These are phyloP conservation scores for Ricordea florida DNA, from an alignment of 92 coral and sea anemone species.

Conservation along the genomic window DNA sequence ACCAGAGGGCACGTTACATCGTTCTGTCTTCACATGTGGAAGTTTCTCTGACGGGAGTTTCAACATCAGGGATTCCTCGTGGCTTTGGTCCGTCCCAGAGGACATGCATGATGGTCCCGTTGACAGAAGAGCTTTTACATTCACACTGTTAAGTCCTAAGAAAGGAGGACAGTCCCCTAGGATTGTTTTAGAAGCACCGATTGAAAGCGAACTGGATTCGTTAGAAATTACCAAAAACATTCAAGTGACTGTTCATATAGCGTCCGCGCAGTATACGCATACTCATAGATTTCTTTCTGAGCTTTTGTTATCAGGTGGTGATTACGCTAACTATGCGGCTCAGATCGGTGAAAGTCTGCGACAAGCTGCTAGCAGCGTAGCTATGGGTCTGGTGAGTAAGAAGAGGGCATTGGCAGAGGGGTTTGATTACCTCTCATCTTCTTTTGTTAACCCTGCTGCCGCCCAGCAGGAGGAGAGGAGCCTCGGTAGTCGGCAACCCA, in stretches of 20 bases:
- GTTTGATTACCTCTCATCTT: constrained; percentile 87
- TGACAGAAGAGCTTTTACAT: constrained; percentile 83
- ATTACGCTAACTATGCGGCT: constrained; percentile 88
- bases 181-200: constrained; percentile 41
- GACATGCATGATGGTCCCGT: constrained; percentile 70
- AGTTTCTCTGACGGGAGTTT: constrained; percentile 35
- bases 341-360: constrained; percentile 90
- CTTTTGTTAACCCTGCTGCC: constrained; percentile 71
- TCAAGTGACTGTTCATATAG: constrained; percentile 82
- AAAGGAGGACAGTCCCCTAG: constrained; percentile 48
- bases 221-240: constrained; percentile 76
- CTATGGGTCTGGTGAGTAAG: constrained; percentile 98
- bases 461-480: constrained; percentile 49
- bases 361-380: constrained; percentile 94
- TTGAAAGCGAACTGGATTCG: constrained; percentile 36
- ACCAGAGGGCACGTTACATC: constrained; percentile 88
- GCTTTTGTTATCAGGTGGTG: constrained; percentile 87
- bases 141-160: constrained; percentile 78
- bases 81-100: constrained; percentile 59
- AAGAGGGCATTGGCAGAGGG: constrained; percentile 92
- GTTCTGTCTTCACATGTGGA: constrained; percentile 86
- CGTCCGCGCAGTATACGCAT: constrained; percentile 91
- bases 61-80: constrained; percentile 40
- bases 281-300: constrained; percentile 93
- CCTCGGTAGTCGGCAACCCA: constrained; percentile 73